Base-by-base conservation (phyloP, 2,797 vertebrate species). In the Botia almorhae region DNA sequence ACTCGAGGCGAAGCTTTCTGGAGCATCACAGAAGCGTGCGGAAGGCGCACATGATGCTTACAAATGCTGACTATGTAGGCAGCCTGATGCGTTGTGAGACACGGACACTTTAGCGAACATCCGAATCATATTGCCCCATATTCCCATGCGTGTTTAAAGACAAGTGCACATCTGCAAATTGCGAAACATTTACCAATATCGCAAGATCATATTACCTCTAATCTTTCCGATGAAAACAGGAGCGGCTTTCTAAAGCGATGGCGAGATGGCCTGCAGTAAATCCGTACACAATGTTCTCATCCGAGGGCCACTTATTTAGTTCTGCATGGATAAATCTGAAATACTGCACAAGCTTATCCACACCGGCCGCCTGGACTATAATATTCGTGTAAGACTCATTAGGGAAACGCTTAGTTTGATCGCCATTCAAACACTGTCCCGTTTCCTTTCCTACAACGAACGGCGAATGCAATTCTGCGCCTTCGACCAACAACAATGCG, bases 241-340 rank as follows among this genome's bases (percentile, higher is more conserved):
- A 83, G 87, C 85, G 87, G 87, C 90, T 91, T 78, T 90, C 90
- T 87, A 90, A 90, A 92, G 92, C 93, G 90, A 90, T 86, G 92
- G 92, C 93, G 43, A 46, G 43, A 46, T 10, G 43, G 43, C 43
- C 93, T 92, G 91, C 89, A 90, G 89, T 84, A 83, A 87, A 83
- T 91, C 91, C 90, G 91, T 33, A 90, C 91, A 89, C 90, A 85
- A 53, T 87, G 89, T 91, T 92, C 90, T 91, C 93, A 93, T 94
- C 91, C 93, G 91, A 88, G 84, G 87, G 85, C 80, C 84, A 83
- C 86, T 60, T 81, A 67, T 76, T 76, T 46, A 85, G 43, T 87
- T 80, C 63, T 85, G 83, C 82, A 79, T 56, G 10, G 26, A 36
- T 60, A 73, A 73, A 82, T 64, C 7, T 69, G 78, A 61, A 64